Evolutionary conservation across 1,140 invertebrate genomes (phyloP).

Genomic region (Anastatus disparis): DNA sequence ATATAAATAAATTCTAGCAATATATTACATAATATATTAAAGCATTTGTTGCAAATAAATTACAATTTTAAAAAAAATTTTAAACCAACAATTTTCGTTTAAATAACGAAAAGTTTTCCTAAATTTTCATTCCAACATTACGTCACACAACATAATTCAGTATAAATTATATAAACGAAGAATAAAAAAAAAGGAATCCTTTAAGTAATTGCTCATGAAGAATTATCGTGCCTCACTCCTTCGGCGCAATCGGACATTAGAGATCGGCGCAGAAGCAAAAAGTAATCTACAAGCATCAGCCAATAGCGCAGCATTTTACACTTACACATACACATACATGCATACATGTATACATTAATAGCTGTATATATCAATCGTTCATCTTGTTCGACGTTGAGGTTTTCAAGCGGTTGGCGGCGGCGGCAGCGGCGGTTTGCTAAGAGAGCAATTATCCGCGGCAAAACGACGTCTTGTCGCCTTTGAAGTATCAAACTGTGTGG

Average conservation of each 20-base stretch:
- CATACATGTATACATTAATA: background rate
- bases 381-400: background rate
- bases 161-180: too few species aligned
- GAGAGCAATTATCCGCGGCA: conserved; percentile 29
- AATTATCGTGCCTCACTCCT: background rate
- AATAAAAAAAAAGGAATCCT: background rate
- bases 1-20: too few species aligned
- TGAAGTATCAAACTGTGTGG: conserved; percentile 6
- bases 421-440: too few species aligned
- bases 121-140: too few species aligned
- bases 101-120: too few species aligned
- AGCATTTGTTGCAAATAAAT: too few species aligned
- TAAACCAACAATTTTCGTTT: too few species aligned
- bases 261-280: background rate
- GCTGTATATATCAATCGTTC: conserved; percentile 12
- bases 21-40: too few species aligned
- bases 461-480: conserved; percentile 25
- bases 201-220: conserved; percentile 5
- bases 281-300: background rate
- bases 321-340: background rate
- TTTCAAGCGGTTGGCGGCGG: too few species aligned
- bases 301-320: background rate
- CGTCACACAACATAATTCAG: too few species aligned
- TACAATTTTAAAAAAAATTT: too few species aligned
- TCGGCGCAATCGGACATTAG: conserved; percentile 13